Conservation (phyloP, 2,888 invertebrate species). For the Coleophora flavipennella region DNA sequence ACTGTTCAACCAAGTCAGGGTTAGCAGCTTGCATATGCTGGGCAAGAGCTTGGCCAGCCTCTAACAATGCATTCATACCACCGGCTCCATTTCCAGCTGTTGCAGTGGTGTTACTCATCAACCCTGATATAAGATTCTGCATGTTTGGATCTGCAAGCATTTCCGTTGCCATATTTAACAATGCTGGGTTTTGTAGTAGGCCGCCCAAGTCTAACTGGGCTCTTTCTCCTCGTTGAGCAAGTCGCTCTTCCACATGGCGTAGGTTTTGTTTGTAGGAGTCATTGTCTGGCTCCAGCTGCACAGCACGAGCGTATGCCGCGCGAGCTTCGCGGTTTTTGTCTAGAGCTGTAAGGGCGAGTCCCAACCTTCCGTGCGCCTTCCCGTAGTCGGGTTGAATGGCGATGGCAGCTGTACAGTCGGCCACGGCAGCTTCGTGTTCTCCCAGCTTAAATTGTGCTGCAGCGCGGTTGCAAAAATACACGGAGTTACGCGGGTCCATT, state of each 20-base stretch:
- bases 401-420: conserved; percentile 92
- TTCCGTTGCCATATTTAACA: conserved; percentile 88
- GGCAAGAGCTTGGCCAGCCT: conserved; percentile 85
- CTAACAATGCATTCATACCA: conserved; percentile 53
- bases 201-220: conserved; percentile 72
- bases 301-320: conserved; percentile 88
- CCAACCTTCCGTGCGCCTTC: conserved; percentile 95
- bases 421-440: conserved; percentile 86
- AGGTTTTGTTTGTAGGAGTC: conserved; percentile 91
- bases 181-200: conserved; percentile 84
- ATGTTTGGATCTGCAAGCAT: conserved; percentile 89
- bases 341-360: conserved; percentile 88
- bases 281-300: conserved; percentile 93
- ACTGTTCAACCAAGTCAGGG: conserved; percentile 85
- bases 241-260: conserved; percentile 82
- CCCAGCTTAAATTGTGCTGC: conserved; percentile 94
- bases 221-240: conserved; percentile 78
- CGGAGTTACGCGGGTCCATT: conserved; percentile 89
- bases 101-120: conserved; percentile 54
- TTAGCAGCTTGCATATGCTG: conserved; percentile 86
- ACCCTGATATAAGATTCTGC: conserved; percentile 79
- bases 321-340: conserved; percentile 88
- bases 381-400: conserved; percentile 92
- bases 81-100: conserved; percentile 23
- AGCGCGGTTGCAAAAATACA: conserved; percentile 97